Base-by-base conservation (phyloP, 2,797 vertebrate genomes). In the Rhinatrema bivittatum region DNA sequence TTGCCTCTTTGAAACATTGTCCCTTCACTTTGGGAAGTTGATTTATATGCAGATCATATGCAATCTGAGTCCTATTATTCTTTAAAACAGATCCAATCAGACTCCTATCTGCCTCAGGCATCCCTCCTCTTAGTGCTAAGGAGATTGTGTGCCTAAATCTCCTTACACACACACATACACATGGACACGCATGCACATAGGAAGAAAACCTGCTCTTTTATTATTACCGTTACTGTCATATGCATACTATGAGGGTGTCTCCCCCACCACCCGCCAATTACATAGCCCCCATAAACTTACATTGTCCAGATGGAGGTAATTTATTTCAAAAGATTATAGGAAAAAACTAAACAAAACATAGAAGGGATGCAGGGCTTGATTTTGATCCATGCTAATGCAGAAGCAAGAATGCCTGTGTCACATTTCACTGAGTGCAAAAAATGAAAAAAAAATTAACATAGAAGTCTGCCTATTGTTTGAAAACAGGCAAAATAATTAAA, bases 401-500 rank as follows among this genome's bases (percentile, higher is more conserved):
- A 71, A 70, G 53, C 62, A 78, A 84, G 68, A 84, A 84, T 77
- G 73, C 65, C 62, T 3, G 9, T 79, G 79, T 83, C 78, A 79
- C 79, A 84, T 80, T 55, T 79, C 79, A 84, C 69, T 81, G 80
- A 83, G 68, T 79, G 68, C 72, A 72, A 75, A 84, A 84, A 82
- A 82, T 76, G 76, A 80, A 39, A 79, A 78, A 70, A 74, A 62
- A 61, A 73, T 60, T 68, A 70, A 66, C n/a, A 79, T 78, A 70
- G 74, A 62, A 61, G 73, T 60, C 68, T 70, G 66, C 74, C 68
- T 52, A 83, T 84, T 84, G 78, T 86, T 76, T 65, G 77, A 78
- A 79, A 84, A 81, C 78, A 78, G 74, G 78, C 71, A 74, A 82
- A 82, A 86, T 84, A 80, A 85, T 85, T 85, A 74, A 79, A 85